Base-by-base conservation (phyloP, 1,140 invertebrate genomes). In the Lordiphosa mommai region DNA sequence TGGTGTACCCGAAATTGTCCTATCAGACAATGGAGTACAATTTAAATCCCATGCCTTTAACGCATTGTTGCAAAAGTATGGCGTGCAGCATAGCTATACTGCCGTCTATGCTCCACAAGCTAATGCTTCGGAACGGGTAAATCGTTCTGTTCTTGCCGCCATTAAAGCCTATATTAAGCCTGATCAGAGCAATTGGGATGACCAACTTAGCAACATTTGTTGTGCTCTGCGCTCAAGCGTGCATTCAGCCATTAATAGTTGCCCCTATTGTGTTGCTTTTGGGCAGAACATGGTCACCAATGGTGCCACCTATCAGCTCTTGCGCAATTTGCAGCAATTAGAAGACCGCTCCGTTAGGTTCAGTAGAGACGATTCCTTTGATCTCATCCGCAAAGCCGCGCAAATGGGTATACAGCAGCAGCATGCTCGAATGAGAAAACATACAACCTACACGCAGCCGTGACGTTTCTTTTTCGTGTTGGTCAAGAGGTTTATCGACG, bases 81-180 rank as follows among this genome's bases (percentile, higher is more conserved):
- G 32, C 9, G 14, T 46, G 2, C 40, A n/a, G 3, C 51, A 55
- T 44, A n/a, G 3, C 0, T 55, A 55, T 27, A 55, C 52, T 3
- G 50, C 50, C 4, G 30, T 43, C 3, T 34, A 53, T 33, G 38
- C 50, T 6, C 50, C 50, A 6, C 38, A 53, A 12, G 30, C 12
- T 2, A 36, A 53, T 14, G 40, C 40, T 5, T 32, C 51, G 4
- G 51, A 44, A 12, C 8, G 16, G 8, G 32, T 38, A 1, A 37
- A 50, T n/a, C 17, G 20, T 37, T 50, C 34, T 0, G 20, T 36
- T 1, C 17, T 49, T 1, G 33, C 47, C 5, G 17, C 16, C 33
- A 1, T 36, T 20, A 37, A 37, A 20, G 32, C 47, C n/a, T 49
- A 49, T 8, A 49, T 37, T n/a, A 49, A 32, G 8, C 33, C 4